Evolutionary conservation across 64 coral and sea anemone species (phyloP).

Genomic region (Actinia tenebrosa): DNA sequence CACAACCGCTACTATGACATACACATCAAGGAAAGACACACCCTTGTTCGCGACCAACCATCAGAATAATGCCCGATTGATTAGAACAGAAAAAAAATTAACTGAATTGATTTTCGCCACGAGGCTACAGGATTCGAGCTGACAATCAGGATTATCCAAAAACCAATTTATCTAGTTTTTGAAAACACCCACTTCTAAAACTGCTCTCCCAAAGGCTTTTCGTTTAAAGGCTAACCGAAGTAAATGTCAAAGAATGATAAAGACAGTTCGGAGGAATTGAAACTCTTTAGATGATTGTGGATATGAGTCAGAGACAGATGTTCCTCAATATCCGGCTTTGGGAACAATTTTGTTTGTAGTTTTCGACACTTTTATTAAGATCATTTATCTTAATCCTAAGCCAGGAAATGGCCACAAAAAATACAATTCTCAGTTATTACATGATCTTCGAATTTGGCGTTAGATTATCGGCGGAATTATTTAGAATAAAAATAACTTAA

Average conservation of each 20-base stretch:
- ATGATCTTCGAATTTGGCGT: neutral
- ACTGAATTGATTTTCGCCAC: too few relatives aligned
- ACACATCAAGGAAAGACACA: too few relatives aligned
- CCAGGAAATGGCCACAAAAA: neutral
- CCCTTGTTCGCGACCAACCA: neutral
- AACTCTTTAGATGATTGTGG: neutral
- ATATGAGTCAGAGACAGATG: neutral
- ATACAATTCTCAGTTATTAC: neutral
- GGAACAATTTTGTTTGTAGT: neutral
- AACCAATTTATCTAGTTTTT: neutral
- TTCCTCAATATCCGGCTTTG: neutral
- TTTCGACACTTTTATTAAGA: neutral
- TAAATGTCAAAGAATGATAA: neutral
- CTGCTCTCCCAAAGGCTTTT: neutral
- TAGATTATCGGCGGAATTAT: neutral
- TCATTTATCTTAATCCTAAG: neutral
- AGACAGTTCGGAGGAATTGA: neutral
- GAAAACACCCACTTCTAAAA: neutral
- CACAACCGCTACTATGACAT: too few relatives aligned
- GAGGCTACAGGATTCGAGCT: too few relatives aligned
- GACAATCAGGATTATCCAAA: neutral
- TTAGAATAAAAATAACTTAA: neutral
- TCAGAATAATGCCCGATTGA: neutral
- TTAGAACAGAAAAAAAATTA: too few relatives aligned
- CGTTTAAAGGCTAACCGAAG: neutral